phyloP scores from a whole-genome alignment of 2,888 invertebrate species.

The Agrochola macilenta region DNA sequence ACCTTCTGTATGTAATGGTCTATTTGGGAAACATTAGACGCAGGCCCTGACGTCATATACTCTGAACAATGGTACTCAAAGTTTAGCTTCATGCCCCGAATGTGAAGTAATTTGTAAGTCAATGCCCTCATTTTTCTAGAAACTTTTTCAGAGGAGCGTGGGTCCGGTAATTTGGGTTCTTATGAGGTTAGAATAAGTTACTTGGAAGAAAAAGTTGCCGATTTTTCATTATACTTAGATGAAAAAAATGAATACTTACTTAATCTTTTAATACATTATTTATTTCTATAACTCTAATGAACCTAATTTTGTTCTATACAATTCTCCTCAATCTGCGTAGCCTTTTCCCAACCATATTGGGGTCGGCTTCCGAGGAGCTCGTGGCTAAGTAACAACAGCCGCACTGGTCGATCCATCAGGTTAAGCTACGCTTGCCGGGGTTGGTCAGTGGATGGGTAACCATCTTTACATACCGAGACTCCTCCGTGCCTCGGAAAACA shows the following conservation, averaged over 20 bases:
- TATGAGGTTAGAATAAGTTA: constrained; percentile 16
- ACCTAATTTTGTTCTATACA: neutral
- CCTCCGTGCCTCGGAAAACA: too few relatives aligned
- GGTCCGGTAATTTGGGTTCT: constrained; percentile 10
- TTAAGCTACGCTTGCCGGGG: too few relatives aligned
- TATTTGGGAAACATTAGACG: constrained; percentile 37
- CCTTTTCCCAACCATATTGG: too few relatives aligned
- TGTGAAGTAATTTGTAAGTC: constrained; percentile 40
- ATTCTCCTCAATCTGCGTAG: too few relatives aligned
- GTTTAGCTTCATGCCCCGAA: constrained; percentile 38
- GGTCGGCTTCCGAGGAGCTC: too few relatives aligned
- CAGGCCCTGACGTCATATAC: constrained; percentile 42
- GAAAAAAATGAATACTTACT: neutral
- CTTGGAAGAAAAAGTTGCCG: neutral
- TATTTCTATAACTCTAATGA: neutral
- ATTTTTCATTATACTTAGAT: neutral
- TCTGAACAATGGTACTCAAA: constrained; percentile 56
- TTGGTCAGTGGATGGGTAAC: too few relatives aligned
- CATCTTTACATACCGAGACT: too few relatives aligned
- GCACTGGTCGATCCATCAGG: too few relatives aligned
- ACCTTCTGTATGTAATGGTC: constrained; percentile 20
- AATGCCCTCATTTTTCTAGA: constrained; percentile 23
- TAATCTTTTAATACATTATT: neutral
- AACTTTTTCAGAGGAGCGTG: neutral
- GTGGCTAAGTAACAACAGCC: too few relatives aligned